Percentiles rank a stretch among this genome's conserved stretches.
phyloP scores from a whole-genome alignment of 1,140 invertebrate genomes.

The Cardiocondyla obscurior region DNA sequence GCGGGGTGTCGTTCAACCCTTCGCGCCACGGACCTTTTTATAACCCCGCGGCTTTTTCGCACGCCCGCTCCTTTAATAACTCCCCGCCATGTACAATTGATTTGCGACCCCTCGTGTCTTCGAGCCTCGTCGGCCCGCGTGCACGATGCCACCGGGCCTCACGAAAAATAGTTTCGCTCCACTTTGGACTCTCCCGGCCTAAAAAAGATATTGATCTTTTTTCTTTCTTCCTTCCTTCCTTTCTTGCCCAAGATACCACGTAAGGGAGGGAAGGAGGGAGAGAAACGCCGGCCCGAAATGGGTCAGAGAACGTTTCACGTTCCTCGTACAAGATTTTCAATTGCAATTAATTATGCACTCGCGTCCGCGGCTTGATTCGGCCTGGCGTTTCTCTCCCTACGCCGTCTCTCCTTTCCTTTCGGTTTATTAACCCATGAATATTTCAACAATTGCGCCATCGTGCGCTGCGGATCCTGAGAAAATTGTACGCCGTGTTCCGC shows the following conservation, averaged over 20 bases:
- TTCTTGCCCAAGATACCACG: too few species aligned
- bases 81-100: neutral
- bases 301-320: neutral
- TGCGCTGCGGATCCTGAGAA: neutral
- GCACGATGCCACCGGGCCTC: too few species aligned
- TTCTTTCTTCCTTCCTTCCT: neutral
- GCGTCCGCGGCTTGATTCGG: neutral
- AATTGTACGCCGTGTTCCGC: neutral
- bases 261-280: too few species aligned
- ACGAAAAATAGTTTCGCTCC: neutral
- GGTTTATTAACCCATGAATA: neutral
- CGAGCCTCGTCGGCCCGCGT: neutral
- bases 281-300: neutral
- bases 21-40: neutral
- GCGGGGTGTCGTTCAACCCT: constrained; percentile 25
- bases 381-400: neutral
- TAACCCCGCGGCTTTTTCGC: neutral
- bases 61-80: neutral
- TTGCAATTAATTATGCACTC: neutral
- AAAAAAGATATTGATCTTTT: constrained; percentile 30
- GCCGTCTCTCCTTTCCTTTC: neutral
- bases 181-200: constrained; percentile 20
- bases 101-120: neutral
- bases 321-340: neutral
- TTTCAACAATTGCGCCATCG: neutral